Base-by-base conservation (phyloP, 2,113 vertebrate genomes). In the Pedionomus torquatus region DNA sequence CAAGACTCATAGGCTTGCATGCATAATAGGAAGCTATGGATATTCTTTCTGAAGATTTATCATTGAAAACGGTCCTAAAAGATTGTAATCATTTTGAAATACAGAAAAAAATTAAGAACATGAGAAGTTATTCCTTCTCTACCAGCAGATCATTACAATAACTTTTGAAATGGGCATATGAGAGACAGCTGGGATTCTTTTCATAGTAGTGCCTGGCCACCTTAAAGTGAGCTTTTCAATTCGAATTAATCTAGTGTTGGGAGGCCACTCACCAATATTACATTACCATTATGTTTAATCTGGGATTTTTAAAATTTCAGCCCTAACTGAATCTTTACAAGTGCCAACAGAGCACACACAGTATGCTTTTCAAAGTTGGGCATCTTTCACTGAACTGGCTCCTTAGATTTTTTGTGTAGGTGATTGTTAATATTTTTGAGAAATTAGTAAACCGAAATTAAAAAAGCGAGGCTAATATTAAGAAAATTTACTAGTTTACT, bases 1-100 rank as follows among this genome's bases (percentile, higher is more conserved):
- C 92, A 95, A 91, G 72, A 92, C 55, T 89, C 55, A 64, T 33
- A 93, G 86, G 41, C 52, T 94, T 96, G 93, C 79, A 95, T 95
- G 77, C 91, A 65, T 95, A 97, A 92, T 87, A 39, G 61, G 30
- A 89, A 91, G 31, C 44, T 37, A 31, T 64, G 46, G 72, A 83
- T 93, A 89, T 64, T 74, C 23, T 60, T 30, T 76, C 49, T 54
- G 84, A 91, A 86, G 57, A 17, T 80, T 93, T 93, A 46, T 64
- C 28, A 70, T 43, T 89, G 31, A 58, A 88, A 85, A 90, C 88
- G 24, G 31, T 19, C 63, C 54, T 74, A 77, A 69, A 92, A 80
- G 11, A 96, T 24, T 87, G 7, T 28, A 83, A 81, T 75, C 5
- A 72, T 84, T 90, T 75, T 78, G 55, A 93, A 31, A 85, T 4